phyloP scores from a whole-genome alignment of 2,113 vertebrate genomes.

The Coregonus clupeaformis region DNA sequence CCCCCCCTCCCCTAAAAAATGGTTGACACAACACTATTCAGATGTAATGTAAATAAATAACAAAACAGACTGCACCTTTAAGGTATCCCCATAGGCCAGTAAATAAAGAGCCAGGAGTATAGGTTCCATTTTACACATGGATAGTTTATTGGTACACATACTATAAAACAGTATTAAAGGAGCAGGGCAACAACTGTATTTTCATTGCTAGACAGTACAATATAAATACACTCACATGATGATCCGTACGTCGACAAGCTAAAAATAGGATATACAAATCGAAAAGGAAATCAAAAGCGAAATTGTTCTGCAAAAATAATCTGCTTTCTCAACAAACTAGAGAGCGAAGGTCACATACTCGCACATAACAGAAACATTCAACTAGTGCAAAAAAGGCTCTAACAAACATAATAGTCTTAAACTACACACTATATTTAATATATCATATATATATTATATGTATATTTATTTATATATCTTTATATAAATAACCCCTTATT shows the following conservation, averaged over 20 bases:
- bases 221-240: constrained; percentile 78
- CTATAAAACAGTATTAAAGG: constrained; percentile 89
- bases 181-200: constrained; percentile 78
- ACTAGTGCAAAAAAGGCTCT: constrained; percentile 80
- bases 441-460: constrained; percentile 49
- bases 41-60: no score
- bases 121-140: constrained; percentile 68
- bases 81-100: background rate
- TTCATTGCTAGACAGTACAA: no score
- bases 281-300: constrained; percentile 69
- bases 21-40: no score
- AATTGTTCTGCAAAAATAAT: constrained; percentile 76
- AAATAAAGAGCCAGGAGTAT: background rate
- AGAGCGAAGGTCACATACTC: constrained; percentile 68
- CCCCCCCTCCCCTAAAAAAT: no score
- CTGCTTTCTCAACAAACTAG: constrained; percentile 69
- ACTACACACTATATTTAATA: constrained; percentile 75
- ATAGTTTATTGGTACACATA: constrained; percentile 82
- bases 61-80: no score
- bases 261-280: constrained; percentile 67
- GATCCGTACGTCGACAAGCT: constrained; percentile 67
- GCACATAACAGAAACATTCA: constrained; percentile 73
- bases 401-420: constrained; percentile 72
- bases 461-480: constrained; percentile 52
- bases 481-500: constrained; percentile 81